These are phyloP conservation scores for Temnothorax unifasciatus DNA, from an alignment of 2,888 invertebrate genomes.

Conservation along the genomic window DNA sequence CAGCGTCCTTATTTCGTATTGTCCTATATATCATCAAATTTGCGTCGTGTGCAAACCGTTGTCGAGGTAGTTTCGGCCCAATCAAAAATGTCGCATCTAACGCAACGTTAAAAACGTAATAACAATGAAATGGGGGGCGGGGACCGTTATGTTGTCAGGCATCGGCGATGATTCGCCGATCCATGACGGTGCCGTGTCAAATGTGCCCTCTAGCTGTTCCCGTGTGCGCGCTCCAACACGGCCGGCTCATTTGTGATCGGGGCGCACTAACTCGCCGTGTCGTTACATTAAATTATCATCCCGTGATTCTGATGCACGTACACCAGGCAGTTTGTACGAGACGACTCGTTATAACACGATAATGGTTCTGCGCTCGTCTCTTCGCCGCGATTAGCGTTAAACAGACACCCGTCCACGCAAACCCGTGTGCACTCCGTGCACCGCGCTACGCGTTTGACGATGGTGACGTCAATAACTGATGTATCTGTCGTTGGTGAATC, in stretches of 20 bases:
- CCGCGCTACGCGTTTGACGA: slow-evolving; percentile 49
- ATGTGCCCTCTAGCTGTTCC: slow-evolving; percentile 76
- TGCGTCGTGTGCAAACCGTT: neutral
- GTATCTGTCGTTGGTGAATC: slow-evolving; percentile 50
- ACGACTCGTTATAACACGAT: slow-evolving; percentile 77
- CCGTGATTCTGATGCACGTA: slow-evolving; percentile 74
- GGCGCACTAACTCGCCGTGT: slow-evolving; percentile 71
- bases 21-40: neutral
- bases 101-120: slow-evolving; percentile 50
- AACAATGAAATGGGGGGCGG: slow-evolving; percentile 44
- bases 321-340: slow-evolving; percentile 70
- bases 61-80: slow-evolving; percentile 11
- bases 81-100: slow-evolving; percentile 42
- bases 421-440: slow-evolving; percentile 44
- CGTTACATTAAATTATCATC: slow-evolving; percentile 84
- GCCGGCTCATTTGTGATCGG: slow-evolving; percentile 78
- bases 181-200: slow-evolving; percentile 81
- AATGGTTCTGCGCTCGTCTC: slow-evolving; percentile 72
- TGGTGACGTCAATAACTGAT: slow-evolving; percentile 56
- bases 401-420: slow-evolving; percentile 68
- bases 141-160: slow-evolving; percentile 83
- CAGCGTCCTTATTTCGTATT: neutral
- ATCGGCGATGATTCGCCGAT: slow-evolving; percentile 84
- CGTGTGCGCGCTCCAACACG: slow-evolving; percentile 66
- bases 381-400: slow-evolving; percentile 67